Conservation (phyloP, 2,888 invertebrate species). For the Leistus spinibarbis region DNA sequence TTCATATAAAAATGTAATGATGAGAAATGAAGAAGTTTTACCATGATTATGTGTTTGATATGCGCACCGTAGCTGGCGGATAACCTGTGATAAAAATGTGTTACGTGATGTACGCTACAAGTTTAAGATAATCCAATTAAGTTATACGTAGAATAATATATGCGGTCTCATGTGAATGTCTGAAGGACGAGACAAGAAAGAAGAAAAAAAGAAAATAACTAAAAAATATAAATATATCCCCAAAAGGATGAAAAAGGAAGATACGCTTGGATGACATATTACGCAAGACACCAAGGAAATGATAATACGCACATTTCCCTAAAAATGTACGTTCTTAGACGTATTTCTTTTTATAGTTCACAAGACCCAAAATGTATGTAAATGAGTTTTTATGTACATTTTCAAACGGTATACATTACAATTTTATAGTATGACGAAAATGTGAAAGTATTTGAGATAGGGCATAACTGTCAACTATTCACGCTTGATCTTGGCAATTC, state of each 20-base stretch:
- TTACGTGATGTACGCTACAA: slow-evolving; percentile 10
- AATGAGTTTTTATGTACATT: neutral
- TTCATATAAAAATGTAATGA: neutral
- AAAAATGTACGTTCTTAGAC: neutral
- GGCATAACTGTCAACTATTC: too few relatives aligned
- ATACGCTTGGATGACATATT: neutral
- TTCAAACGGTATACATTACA: too few relatives aligned
- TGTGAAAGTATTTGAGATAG: too few relatives aligned
- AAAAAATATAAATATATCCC: too few relatives aligned
- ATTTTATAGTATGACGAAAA: too few relatives aligned
- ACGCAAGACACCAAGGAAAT: neutral
- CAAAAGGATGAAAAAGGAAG: neutral
- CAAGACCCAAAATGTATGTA: neutral
- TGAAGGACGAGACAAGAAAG: slow-evolving; percentile 2
- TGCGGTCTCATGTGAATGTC: neutral
- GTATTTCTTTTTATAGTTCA: neutral
- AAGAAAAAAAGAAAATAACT: neutral
- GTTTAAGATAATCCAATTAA: slow-evolving; percentile 30
- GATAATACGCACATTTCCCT: neutral
- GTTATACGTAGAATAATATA: neutral
- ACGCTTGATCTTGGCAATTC: too few relatives aligned
- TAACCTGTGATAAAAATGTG: slow-evolving; percentile 20
- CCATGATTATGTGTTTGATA: slow-evolving; percentile 15
- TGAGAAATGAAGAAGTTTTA: neutral
- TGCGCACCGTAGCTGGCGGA: slow-evolving; percentile 2